Conservation (phyloP, 2,888 invertebrate genomes). For the Furcula furcula region DNA sequence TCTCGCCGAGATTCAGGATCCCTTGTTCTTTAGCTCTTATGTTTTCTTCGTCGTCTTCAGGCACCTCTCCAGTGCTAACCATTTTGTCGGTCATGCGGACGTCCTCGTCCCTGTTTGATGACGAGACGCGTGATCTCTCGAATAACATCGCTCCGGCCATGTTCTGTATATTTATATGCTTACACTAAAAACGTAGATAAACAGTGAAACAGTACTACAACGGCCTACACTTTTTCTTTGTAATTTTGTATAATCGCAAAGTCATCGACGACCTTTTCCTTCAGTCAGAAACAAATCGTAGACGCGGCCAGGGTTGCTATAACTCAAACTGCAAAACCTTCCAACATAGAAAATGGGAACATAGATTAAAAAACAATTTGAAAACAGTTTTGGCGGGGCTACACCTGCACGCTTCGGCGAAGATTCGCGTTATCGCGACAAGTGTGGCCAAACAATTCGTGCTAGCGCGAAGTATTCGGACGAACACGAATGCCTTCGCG, state of each 20-base stretch:
- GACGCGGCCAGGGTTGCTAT: slow-evolving; percentile 70
- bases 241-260: slow-evolving; percentile 80
- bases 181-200: slow-evolving; percentile 65
- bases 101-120: slow-evolving; percentile 88
- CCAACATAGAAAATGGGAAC: too few species aligned
- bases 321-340: slow-evolving; percentile 7
- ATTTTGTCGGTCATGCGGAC: slow-evolving; percentile 89
- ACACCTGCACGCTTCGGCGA: too few species aligned
- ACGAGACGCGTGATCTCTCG: slow-evolving; percentile 90
- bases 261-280: slow-evolving; percentile 80
- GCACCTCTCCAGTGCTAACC: slow-evolving; percentile 88
- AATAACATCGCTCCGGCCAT: slow-evolving; percentile 97
- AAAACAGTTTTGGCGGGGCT: too few species aligned
- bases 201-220: slow-evolving; percentile 66
- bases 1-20: slow-evolving; percentile 95
- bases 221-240: slow-evolving; percentile 72
- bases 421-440: too few species aligned
- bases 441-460: too few species aligned
- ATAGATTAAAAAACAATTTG: too few species aligned
- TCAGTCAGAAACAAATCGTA: slow-evolving; percentile 78
- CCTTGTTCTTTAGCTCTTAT: slow-evolving; percentile 96
- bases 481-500: too few species aligned
- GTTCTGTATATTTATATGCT: slow-evolving; percentile 77
- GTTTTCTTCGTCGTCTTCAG: slow-evolving; percentile 93
- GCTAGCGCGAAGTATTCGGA: too few species aligned